Evolutionary conservation across 2,113 vertebrate species (phyloP).

Genomic region (Clupea harengus): DNA sequence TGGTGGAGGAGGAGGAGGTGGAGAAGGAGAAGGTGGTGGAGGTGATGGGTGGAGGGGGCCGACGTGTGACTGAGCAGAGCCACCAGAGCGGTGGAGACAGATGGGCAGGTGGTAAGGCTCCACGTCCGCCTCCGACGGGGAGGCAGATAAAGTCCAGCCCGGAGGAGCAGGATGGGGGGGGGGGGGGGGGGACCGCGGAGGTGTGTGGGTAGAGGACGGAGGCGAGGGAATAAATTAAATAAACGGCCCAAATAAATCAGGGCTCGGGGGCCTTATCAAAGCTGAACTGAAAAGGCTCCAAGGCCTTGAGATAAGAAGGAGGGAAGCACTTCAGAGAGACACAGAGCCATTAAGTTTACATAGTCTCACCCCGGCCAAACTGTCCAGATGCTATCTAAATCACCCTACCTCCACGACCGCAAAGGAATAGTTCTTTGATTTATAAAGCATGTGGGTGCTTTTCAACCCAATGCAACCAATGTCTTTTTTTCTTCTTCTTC

Average conservation of each 20-base stretch:
- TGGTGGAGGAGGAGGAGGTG: background rate
- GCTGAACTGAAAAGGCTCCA: slow-evolving; percentile 52
- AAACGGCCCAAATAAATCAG: slow-evolving; percentile 12
- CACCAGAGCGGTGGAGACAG: background rate
- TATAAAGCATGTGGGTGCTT: slow-evolving; percentile 44
- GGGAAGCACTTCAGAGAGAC: slow-evolving; percentile 37
- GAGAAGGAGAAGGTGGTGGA: background rate
- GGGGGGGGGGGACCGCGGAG: slow-evolving; percentile 48
- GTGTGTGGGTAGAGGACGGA: background rate
- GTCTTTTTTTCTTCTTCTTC: slow-evolving; percentile 22
- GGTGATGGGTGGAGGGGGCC: background rate
- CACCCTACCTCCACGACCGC: slow-evolving; percentile 12
- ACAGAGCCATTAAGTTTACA: slow-evolving; percentile 54
- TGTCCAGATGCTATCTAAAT: slow-evolving; percentile 45
- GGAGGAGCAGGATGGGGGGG: slow-evolving; percentile 62
- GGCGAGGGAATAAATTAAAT: slow-evolving; percentile 12
- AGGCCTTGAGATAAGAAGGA: slow-evolving; percentile 59
- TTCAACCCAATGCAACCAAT: slow-evolving; percentile 39
- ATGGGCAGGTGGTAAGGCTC: slow-evolving; percentile 29
- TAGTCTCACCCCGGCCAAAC: slow-evolving; percentile 45
- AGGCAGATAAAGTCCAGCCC: slow-evolving; percentile 40
- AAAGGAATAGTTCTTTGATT: slow-evolving; percentile 50
- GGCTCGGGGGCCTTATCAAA: slow-evolving; percentile 49
- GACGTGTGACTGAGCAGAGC: background rate
- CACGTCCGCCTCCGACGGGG: slow-evolving; percentile 32